These are phyloP conservation scores for Pseudococcus viburni DNA, from an alignment of 2,888 invertebrate genomes.

Conservation along the genomic window DNA sequence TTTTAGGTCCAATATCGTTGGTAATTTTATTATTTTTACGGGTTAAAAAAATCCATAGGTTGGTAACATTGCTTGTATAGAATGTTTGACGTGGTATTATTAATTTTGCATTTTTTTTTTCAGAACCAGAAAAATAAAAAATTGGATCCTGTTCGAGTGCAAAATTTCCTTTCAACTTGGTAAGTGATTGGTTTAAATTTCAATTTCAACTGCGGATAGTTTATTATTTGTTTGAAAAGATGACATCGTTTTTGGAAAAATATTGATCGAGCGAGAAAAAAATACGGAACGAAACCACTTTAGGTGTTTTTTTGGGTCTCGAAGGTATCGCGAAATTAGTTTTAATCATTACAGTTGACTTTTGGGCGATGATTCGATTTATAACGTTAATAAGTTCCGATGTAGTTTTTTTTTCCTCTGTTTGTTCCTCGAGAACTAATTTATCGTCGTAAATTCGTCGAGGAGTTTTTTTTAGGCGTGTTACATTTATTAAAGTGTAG, in stretches of 20 bases:
- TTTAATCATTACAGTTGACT: constrained; percentile 39
- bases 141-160: neutral
- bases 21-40: too few species aligned
- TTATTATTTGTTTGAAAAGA: neutral
- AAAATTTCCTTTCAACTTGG: neutral
- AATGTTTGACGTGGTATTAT: too few species aligned
- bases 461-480: constrained; percentile 5
- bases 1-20: too few species aligned
- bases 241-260: neutral
- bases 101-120: too few species aligned
- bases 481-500: constrained; percentile 38
- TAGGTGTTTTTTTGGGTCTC: neutral
- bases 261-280: neutral
- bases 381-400: constrained; percentile 26
- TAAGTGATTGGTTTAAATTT: neutral
- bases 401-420: constrained; percentile 8
- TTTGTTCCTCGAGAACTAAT: constrained; percentile 32
- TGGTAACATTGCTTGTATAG: too few species aligned
- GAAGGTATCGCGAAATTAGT: constrained; percentile 1
- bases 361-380: constrained; percentile 44
- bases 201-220: neutral
- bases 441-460: constrained; percentile 45
- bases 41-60: too few species aligned
- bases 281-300: neutral
- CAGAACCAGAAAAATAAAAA: too few species aligned